Evolutionary conservation across 2,797 vertebrate genomes (phyloP), one percentile per base, ranked within the genome.

Genomic region (Alcedo quadribrachys): DNA sequence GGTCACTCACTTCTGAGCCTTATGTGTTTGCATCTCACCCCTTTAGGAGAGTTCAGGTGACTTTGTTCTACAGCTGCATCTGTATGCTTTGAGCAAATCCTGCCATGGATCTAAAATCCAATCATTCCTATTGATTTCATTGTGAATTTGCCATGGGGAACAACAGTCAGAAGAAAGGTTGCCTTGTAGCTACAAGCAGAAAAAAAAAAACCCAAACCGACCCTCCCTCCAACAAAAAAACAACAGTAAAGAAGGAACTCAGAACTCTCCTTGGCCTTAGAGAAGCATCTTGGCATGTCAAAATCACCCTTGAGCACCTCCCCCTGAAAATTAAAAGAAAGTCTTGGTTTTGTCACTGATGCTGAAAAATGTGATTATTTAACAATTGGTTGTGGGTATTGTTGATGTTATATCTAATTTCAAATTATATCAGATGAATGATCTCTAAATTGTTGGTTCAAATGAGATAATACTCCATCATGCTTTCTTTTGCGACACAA

Each of bases 381-480:
- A 89, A 66, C 53, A 70, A 60, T 25, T 74, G 46, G 35, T 66
- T 84, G 27, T 67, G 81, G 81, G 68, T 58, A 89, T 53, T 90
- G 42, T 48, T 93, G 55, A 45, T 83, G 35, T 63, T 83, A 67
- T 33, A 77, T 76, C 61, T 90, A 11, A 19, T 88, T 94, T 91
- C 80, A 85, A 92, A 92, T 82, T 50, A 88, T 82, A 95, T 84
- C 82, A 92, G 87, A 90, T 69, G 76, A 96, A 61, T 66, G 85
- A 91, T 83, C 87, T 78, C 78, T 74, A 91, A 91, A 93, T 87
- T 85, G 40, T 73, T 86, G 55, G 55, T 80, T 94, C 83, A 85
- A 67, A 83, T 85, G 78, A 82, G 71, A 87, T 91, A 93, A 91
- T 80, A 58, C 54, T 80, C 81, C 43, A 61, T 85, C 82, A 43